Conservation (phyloP, 2,888 invertebrate species). For the Zhuqinia jingwanae region DNA sequence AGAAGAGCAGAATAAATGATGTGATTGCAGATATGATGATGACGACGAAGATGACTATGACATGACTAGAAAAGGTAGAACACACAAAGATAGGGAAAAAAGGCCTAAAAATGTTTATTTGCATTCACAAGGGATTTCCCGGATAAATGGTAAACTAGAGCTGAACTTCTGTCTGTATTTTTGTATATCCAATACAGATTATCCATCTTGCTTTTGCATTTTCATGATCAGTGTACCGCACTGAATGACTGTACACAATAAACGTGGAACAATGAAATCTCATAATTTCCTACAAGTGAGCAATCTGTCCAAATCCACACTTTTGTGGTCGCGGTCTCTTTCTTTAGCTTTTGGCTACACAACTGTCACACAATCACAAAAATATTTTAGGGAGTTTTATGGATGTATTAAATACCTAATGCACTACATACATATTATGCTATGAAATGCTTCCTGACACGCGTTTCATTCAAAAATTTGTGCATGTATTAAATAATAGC, state of each 20-base stretch:
- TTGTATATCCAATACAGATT: too few species aligned
- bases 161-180: constrained; percentile 17
- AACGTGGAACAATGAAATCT: constrained; percentile 53
- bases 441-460: constrained; percentile 42
- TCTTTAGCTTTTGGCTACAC: constrained; percentile 18
- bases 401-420: background rate
- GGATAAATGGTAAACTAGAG: too few species aligned
- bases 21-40: constrained; percentile 34
- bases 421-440: too few species aligned
- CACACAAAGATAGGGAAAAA: background rate
- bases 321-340: constrained; percentile 45
- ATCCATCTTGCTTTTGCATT: too few species aligned
- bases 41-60: background rate
- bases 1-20: constrained; percentile 21
- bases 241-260: too few species aligned
- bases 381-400: constrained; percentile 26
- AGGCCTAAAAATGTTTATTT: constrained; percentile 30
- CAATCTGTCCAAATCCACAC: constrained; percentile 57
- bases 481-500: background rate
- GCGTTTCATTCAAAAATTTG: constrained; percentile 48
- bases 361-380: constrained; percentile 31
- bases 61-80: background rate
- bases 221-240: too few species aligned
- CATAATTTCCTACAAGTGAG: constrained; percentile 62
- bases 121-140: constrained; percentile 8